phyloP scores from a whole-genome alignment of 2,113 vertebrate genomes.

The Xiphophorus hellerii region DNA sequence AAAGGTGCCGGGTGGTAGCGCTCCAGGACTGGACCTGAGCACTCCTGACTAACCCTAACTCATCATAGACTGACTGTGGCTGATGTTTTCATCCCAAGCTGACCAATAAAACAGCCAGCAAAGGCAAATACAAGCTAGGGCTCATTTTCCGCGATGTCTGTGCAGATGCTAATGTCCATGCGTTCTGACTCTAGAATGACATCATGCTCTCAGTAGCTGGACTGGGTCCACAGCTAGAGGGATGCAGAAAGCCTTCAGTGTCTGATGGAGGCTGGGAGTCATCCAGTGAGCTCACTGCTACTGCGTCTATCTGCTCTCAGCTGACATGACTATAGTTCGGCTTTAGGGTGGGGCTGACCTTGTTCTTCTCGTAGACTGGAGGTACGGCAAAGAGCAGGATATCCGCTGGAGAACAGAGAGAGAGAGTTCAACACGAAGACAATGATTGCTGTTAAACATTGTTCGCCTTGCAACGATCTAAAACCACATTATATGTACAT shows the following conservation, averaged over 20 bases:
- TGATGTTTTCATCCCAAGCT: too few species aligned
- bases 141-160: not conserved
- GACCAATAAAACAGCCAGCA: too few species aligned
- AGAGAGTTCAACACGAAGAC: not conserved
- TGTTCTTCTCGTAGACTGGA: slow-evolving; percentile 90
- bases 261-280: slow-evolving; percentile 33
- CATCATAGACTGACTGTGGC: too few species aligned
- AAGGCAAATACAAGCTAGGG: too few species aligned
- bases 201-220: slow-evolving; percentile 40
- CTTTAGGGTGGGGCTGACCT: slow-evolving; percentile 78
- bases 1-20: too few species aligned
- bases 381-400: slow-evolving; percentile 88
- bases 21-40: too few species aligned
- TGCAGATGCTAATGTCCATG: not conserved
- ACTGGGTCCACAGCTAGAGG: not conserved
- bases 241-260: slow-evolving; percentile 48
- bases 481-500: too few species aligned
- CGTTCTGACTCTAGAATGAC: slow-evolving; percentile 10
- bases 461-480: too few species aligned
- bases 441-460: not conserved
- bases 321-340: slow-evolving; percentile 2
- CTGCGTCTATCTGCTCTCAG: not conserved
- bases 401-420: slow-evolving; percentile 72
- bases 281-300: slow-evolving; percentile 46
- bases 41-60: too few species aligned